Base-by-base conservation (phyloP, 2,113 vertebrate species). In the Dromiciops gliroides region DNA sequence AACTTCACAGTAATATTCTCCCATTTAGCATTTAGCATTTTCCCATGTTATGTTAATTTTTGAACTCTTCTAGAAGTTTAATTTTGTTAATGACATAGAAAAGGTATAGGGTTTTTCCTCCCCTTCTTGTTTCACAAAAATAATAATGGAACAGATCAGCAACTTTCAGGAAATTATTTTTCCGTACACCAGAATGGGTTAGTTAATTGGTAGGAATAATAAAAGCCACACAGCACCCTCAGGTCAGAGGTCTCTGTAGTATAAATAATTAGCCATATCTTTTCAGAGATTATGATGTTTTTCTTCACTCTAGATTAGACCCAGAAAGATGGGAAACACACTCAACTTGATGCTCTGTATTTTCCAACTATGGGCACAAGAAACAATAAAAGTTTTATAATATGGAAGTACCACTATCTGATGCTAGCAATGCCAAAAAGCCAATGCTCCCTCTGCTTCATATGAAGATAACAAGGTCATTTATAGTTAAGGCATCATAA, bases 121-220 rank as follows among this genome's bases (percentile, higher is more conserved):
- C 28, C 8, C 50, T 3, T 92, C 31, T 3, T 94, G 0, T 89
- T 90, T 93, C 52, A 93, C 60, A 31, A 60, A 88, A 83, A 89
- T 56, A 60, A 51, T 23, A 95, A 60, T 31, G 25, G 0, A 2
- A 67, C 14, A 44, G 28, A 50, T 83, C 93, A 56, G 1, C 9
- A 94, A 51, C 49, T 92, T 91, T 49, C 95, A 83, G 56, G 24
- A 92, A 88, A 25, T 94, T 60, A 60, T 60, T 93, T 94, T 93
- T 51, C 91, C 94, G 11, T 23, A 91, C 28, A 24, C 25, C 11
- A 93, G 51, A 91, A 12, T 91, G 8, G 51, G 6, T 31, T 48
- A 1, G 24, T 88, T 95, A 89, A 48, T 75, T 89, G 88, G 37
- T 56, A 93, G 25, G 89, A 50, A 83, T 24, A 5, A 48, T 28